Conservation (phyloP, 2,888 invertebrate species). For the Drosophila melanosoma region DNA sequence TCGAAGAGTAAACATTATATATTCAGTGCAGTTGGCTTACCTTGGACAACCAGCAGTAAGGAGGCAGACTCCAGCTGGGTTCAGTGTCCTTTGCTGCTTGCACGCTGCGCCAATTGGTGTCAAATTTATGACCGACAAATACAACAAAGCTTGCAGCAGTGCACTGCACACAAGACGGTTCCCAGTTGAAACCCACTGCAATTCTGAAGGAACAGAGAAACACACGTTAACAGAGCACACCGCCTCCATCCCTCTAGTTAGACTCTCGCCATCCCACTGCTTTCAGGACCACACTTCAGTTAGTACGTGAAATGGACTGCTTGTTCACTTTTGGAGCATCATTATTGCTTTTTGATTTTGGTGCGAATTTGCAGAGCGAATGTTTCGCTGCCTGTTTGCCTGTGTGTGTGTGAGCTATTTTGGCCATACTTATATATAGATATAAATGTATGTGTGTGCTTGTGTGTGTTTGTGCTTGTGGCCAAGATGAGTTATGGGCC, state of each 20-base stretch:
- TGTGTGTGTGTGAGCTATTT: background rate
- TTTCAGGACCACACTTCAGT: background rate
- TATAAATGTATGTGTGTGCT: constrained; percentile 7
- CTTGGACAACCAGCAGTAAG: background rate
- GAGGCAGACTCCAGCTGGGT: background rate
- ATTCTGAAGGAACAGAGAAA: background rate
- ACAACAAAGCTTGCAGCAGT: constrained; percentile 50
- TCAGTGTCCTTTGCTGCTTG: constrained; percentile 24
- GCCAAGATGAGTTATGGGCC: constrained; percentile 66
- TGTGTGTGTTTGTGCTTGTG: constrained; percentile 10
- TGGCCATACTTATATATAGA: background rate
- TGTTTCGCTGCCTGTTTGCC: constrained; percentile 2
- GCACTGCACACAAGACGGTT: constrained; percentile 23
- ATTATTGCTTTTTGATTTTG: constrained; percentile 79
- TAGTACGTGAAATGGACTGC: constrained; percentile 29
- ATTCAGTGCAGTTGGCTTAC: background rate
- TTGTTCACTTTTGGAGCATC: constrained; percentile 72
- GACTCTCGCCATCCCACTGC: too few relatives aligned
- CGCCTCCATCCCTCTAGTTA: background rate
- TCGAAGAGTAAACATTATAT: background rate
- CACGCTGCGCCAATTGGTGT: constrained; percentile 80
- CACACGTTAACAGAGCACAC: constrained; percentile 10
- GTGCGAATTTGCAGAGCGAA: constrained; percentile 70
- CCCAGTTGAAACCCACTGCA: constrained; percentile 16
- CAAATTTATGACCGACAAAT: constrained; percentile 80